Evolutionary conservation across 2,113 vertebrate genomes (phyloP).

Genomic region (Takifugu flavidus): DNA sequence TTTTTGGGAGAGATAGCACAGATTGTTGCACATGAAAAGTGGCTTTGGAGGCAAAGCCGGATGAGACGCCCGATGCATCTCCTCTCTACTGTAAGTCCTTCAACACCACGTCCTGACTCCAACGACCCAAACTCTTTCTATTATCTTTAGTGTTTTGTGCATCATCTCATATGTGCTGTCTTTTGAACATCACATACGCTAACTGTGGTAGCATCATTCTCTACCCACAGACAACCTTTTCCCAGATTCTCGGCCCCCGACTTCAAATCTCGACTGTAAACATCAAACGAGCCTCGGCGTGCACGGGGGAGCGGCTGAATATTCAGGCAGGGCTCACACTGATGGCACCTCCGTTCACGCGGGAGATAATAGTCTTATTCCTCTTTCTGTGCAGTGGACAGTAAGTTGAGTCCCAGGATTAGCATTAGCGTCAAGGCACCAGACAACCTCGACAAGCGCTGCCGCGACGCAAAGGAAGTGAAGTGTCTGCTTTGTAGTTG

Average conservation of each 20-base stretch:
- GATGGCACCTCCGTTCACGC: conserved; percentile 54
- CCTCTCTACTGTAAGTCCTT: conserved; percentile 38
- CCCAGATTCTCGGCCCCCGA: conserved; percentile 36
- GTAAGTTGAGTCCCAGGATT: conserved; percentile 60
- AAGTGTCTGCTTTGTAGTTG: conserved; percentile 18
- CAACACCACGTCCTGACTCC: conserved; percentile 37
- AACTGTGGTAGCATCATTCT: conserved; percentile 40
- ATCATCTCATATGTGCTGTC: neutral
- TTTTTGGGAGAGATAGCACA: conserved; percentile 70
- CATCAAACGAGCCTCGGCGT: conserved; percentile 40
- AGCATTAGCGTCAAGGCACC: conserved; percentile 63
- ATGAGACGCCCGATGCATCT: conserved; percentile 49
- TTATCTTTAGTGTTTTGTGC: conserved; percentile 22
- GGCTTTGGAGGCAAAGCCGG: conserved; percentile 60
- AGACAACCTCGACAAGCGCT: conserved; percentile 53
- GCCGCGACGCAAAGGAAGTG: conserved; percentile 7
- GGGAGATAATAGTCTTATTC: conserved; percentile 62
- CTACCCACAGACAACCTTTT: conserved; percentile 15
- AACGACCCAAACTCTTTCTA: conserved; percentile 23
- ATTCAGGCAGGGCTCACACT: conserved; percentile 50
- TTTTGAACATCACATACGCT: conserved; percentile 21
- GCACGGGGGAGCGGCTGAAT: conserved; percentile 28
- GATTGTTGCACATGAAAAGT: conserved; percentile 75
- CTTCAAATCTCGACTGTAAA: conserved; percentile 44
- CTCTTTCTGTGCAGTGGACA: conserved; percentile 53